phyloP scores from a whole-genome alignment of 2,113 vertebrate genomes.

The Chrysemys picta region DNA sequence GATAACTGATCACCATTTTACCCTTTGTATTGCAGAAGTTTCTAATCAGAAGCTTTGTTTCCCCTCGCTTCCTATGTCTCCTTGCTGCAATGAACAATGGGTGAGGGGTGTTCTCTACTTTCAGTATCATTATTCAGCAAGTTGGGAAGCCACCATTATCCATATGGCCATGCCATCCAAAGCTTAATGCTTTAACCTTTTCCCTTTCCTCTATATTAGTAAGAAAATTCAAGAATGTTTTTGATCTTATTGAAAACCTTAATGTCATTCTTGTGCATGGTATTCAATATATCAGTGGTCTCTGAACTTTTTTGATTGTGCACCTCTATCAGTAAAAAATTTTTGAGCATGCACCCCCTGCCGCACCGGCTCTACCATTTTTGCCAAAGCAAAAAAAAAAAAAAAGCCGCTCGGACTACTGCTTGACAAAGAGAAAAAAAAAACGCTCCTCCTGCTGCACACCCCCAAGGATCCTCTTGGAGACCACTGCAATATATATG shows the following conservation, averaged over 20 bases:
- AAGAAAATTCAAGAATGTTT: constrained; percentile 15
- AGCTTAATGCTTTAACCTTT: neutral
- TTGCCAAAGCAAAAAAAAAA: too few species aligned
- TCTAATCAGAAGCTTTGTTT: neutral
- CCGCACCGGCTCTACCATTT: too few species aligned
- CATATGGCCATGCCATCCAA: neutral
- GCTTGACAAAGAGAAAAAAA: too few species aligned
- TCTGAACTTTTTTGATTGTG: too few species aligned
- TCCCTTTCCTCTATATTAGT: neutral
- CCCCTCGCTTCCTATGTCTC: neutral
- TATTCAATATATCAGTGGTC: neutral
- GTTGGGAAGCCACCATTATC: neutral
- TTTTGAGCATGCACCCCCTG: too few species aligned
- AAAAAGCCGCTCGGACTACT: too few species aligned
- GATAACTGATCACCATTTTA: neutral
- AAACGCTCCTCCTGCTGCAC: too few species aligned
- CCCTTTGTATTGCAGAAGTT: neutral
- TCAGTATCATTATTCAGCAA: neutral
- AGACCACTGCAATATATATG: neutral
- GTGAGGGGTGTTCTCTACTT: neutral
- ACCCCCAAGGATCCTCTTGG: too few species aligned
- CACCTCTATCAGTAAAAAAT: too few species aligned
- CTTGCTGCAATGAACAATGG: neutral
- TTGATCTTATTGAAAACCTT: neutral
- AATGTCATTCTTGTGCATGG: neutral